phyloP scores from a whole-genome alignment of 2,797 vertebrate genomes.

The Sphaeramia orbicularis region DNA sequence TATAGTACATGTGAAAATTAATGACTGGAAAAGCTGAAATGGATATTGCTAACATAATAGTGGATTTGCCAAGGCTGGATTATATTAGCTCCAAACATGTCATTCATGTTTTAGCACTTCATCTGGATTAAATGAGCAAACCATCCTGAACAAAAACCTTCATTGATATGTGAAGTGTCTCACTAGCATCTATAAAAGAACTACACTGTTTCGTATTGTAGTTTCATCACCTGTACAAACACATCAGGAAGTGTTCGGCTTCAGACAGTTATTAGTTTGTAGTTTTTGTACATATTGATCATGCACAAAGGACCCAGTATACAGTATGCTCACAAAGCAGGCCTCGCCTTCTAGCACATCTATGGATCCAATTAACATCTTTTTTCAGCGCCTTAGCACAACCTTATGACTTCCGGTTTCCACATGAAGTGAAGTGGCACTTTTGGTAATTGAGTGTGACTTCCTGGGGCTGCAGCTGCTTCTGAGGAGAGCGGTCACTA shows the following conservation, averaged over 20 bases:
- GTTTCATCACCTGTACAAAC: slow-evolving; percentile 22
- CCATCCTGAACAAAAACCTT: slow-evolving; percentile 50
- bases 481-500: slow-evolving; percentile 34
- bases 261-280: slow-evolving; percentile 22
- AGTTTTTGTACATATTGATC: slow-evolving; percentile 18
- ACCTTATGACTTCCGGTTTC: slow-evolving; percentile 64
- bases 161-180: slow-evolving; percentile 40
- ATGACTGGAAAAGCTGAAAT: slow-evolving; percentile 64
- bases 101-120: slow-evolving; percentile 44
- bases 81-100: slow-evolving; percentile 51
- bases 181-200: background rate
- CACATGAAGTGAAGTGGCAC: slow-evolving; percentile 65
- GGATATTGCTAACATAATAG: slow-evolving; percentile 48
- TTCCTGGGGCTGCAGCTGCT: slow-evolving; percentile 79
- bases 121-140: slow-evolving; percentile 52
- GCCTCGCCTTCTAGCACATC: slow-evolving; percentile 52
- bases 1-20: slow-evolving; percentile 65
- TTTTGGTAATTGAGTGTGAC: slow-evolving; percentile 78
- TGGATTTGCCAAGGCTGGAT: slow-evolving; percentile 60
- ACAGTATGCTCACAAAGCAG: slow-evolving; percentile 46
- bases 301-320: slow-evolving; percentile 35
- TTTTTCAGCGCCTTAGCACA: slow-evolving; percentile 56
- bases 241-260: background rate
- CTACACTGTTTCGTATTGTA: slow-evolving; percentile 18
- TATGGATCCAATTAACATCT: slow-evolving; percentile 64